Evolutionary conservation across 1,140 invertebrate species (phyloP).

Genomic region (Eriosoma lanigerum): DNA sequence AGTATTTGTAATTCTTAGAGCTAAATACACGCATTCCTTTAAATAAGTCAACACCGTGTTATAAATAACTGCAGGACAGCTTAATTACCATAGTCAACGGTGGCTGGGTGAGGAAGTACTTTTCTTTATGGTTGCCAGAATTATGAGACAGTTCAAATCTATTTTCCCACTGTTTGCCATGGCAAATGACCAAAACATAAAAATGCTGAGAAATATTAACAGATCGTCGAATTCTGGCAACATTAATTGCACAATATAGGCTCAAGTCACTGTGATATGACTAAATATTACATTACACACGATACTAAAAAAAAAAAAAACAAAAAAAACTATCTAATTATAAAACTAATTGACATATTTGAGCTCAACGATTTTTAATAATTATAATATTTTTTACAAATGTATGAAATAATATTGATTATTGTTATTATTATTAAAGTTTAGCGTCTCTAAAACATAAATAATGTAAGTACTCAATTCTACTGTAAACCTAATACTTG

Average conservation of each 20-base stretch:
- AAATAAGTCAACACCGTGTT: slow-evolving; percentile 50
- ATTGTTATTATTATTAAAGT: too few relatives aligned
- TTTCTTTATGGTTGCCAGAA: slow-evolving; percentile 49
- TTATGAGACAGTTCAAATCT: slow-evolving; percentile 51
- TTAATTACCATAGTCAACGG: slow-evolving; percentile 46
- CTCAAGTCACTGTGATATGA: not conserved
- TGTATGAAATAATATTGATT: too few relatives aligned
- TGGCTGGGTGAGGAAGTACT: slow-evolving; percentile 37
- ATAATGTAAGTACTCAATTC: too few relatives aligned
- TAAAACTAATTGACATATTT: slow-evolving; percentile 5
- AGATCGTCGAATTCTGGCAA: slow-evolving; percentile 46
- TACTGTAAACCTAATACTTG: too few relatives aligned
- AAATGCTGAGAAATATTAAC: slow-evolving; percentile 49
- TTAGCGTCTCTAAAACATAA: too few relatives aligned
- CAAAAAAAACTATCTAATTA: slow-evolving; percentile 8
- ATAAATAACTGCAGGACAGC: slow-evolving; percentile 49
- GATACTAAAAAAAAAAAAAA: slow-evolving; percentile 10
- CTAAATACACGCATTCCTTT: slow-evolving; percentile 31
- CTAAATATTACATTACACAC: slow-evolving; percentile 7
- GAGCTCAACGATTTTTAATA: not conserved
- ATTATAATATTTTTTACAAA: not conserved
- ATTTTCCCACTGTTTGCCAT: slow-evolving; percentile 49
- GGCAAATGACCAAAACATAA: slow-evolving; percentile 49
- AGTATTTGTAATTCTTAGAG: not conserved
- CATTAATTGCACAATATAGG: slow-evolving; percentile 18